Base-by-base conservation (phyloP, 2,113 vertebrate species). In the Sinocyclocheilus rhinocerous region DNA sequence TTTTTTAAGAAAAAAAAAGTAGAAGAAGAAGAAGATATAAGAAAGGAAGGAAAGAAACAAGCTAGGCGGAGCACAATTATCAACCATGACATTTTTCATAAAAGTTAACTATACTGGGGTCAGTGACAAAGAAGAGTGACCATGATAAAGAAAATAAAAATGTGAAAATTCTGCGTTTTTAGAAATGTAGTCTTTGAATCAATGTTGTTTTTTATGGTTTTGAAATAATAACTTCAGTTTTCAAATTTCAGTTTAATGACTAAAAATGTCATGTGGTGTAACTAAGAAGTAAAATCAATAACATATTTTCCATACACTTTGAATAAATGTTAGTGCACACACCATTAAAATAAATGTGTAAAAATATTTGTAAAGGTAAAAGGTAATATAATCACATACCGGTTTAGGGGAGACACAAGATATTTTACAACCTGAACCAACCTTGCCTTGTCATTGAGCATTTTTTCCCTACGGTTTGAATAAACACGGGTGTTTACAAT, bases 1-100 rank as follows among this genome's bases (percentile, higher is more conserved):
- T 76, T 59, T 78, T 81, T 55, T 61, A 39, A 26, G 16, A 65
- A 84, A 6, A 24, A 78, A 82, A 39, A 83, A 42, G 26, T 9
- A 8, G 29, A 69, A 73, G 52, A 83, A 42, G 26, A 18, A 8
- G 29, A 69, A 73, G 52, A 59, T 59, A 50, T 73, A 83, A 22
- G 42, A 6, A 33, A 57, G 22, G 63, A 76, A 39, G 9, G 22
- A 24, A 76, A 48, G 42, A n/a, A 76, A 24, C 11, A 6, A 2
- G 5, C 12, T 55, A 29, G 48, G 24, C 3, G 1, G 16, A 77
- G 24, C 6, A 11, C 16, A 50, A 15, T 77, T 77, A 29, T 77
- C 76, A 11, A 77, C 24, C n/a, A 76, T 13, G 1, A 76, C 48
- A 33, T 76, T 42, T 42, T 77, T 16, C 6, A 77, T 77, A 7